Base-by-base conservation (phyloP, 2,888 invertebrate species). In the Pammene fasciana region DNA sequence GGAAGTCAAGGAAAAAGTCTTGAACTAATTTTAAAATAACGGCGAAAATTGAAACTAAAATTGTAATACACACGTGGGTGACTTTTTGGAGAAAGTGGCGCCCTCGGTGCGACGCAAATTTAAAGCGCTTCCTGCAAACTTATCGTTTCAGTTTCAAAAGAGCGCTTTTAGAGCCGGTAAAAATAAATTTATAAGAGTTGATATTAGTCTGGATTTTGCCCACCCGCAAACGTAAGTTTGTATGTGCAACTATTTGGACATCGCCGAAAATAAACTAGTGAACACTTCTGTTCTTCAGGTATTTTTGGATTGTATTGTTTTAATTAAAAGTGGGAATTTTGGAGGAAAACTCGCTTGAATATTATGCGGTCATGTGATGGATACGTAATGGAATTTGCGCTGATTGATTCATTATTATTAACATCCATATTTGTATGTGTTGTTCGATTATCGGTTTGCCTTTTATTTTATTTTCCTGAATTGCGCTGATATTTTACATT, bases 251-350 rank as follows among this genome's bases (percentile, higher is more conserved):
- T 52, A 68, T 68, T 65, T 65, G 67, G 67, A 62, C 72, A 72
- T 71, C 72, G 72, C 65, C 62, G 52, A 59, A 71, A 72, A 72
- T 72, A 72, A 65, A 57, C 57, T 64, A 52, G 68, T 38, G 52
- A 64, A 64, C 64, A 65, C 64, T 68, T 61, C 64, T 68, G 68
- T 68, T 68, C 64, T 45, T 50, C 48, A 18, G 34, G 18, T 71
- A 71, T 71, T 71, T 71, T 59, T 41, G 64, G 62, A 56, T 41
- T 41, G 67, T 64, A 64, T 57, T 64, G 71, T 71, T 71, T 67
- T 67, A 64, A 67, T 71, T 71, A 16, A 64, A 65, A 64, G 41
- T 59, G 45, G 34, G 52, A 65, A 18, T 64, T 68, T 52, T 65
- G 45, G 14, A 65, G 64, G 52, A 59, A 64, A 52, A 68, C 52